Conservation (phyloP, 2,797 vertebrate species). For the Tragopan temminckii region DNA sequence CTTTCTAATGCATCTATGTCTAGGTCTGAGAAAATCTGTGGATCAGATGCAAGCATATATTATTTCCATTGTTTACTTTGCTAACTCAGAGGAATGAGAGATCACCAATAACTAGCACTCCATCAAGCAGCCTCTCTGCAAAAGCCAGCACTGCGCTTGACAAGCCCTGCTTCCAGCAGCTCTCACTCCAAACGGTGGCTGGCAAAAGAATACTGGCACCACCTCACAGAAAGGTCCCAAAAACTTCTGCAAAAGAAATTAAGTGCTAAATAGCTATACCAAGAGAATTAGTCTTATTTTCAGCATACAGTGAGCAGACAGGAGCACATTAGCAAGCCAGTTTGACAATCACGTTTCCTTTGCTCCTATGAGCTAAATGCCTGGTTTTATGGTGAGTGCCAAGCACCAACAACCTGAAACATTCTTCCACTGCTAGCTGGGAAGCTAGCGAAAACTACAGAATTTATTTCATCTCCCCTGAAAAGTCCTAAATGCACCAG, state of each 20-base stretch:
- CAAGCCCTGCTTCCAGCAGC: background rate
- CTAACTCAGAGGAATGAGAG: conserved; percentile 11
- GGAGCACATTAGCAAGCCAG: background rate
- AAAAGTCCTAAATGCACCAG: background rate
- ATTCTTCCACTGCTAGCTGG: background rate
- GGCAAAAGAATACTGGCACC: background rate
- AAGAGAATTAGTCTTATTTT: background rate
- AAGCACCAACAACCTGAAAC: background rate
- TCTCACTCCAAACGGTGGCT: background rate
- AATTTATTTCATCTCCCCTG: background rate
- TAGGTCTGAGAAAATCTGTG: conserved; percentile 30
- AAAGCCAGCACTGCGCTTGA: background rate
- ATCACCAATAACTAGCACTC: background rate
- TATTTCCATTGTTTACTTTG: conserved; percentile 35
- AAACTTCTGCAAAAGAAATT: background rate
- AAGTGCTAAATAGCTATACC: background rate
- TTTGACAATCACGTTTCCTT: background rate
- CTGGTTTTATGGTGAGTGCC: background rate
- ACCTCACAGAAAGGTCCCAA: background rate
- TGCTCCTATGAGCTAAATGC: background rate
- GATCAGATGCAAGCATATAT: conserved; percentile 26
- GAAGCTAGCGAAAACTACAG: background rate
- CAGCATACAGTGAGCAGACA: background rate
- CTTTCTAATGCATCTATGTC: background rate
- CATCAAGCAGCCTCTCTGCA: conserved; percentile 12